Percentiles rank a stretch among this genome's conserved stretches.
Evolutionary conservation across 2,888 invertebrate species (phyloP).

Genomic region (Coenonympha glycerion): DNA sequence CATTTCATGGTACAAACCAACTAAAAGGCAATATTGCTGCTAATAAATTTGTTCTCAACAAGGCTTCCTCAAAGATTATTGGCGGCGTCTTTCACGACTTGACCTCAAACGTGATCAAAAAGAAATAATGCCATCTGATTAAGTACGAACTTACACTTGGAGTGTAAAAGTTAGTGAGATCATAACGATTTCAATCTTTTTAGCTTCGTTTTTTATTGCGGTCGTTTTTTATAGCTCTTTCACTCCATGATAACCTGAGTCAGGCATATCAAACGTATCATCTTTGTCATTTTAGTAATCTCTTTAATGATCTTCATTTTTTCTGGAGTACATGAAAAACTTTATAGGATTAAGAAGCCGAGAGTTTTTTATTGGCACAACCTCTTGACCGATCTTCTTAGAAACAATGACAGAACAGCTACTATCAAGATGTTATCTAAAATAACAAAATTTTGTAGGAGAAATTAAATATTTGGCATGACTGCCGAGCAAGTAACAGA

Average conservation of each 20-base stretch:
- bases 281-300: background rate
- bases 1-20: conserved; percentile 40
- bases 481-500: too few relatives aligned
- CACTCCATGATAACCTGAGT: conserved; percentile 2
- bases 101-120: conserved; percentile 31
- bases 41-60: conserved; percentile 37
- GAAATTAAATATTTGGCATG: too few relatives aligned
- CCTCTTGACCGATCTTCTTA: too few relatives aligned
- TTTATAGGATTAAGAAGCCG: background rate
- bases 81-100: conserved; percentile 33
- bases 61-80: conserved; percentile 34
- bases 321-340: background rate
- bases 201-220: conserved; percentile 4
- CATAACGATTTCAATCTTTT: conserved; percentile 13
- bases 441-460: too few relatives aligned
- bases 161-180: conserved; percentile 30
- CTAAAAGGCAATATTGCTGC: conserved; percentile 39
- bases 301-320: background rate
- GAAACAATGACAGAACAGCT: too few relatives aligned
- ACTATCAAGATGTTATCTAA: too few relatives aligned
- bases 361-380: background rate
- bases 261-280: conserved; percentile 2
- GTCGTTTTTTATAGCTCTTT: conserved; percentile 6
- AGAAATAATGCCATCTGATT: conserved; percentile 30
- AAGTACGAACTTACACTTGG: conserved; percentile 20